Conservation (phyloP, 2,113 vertebrate genomes). For the Desmodus rotundus region DNA sequence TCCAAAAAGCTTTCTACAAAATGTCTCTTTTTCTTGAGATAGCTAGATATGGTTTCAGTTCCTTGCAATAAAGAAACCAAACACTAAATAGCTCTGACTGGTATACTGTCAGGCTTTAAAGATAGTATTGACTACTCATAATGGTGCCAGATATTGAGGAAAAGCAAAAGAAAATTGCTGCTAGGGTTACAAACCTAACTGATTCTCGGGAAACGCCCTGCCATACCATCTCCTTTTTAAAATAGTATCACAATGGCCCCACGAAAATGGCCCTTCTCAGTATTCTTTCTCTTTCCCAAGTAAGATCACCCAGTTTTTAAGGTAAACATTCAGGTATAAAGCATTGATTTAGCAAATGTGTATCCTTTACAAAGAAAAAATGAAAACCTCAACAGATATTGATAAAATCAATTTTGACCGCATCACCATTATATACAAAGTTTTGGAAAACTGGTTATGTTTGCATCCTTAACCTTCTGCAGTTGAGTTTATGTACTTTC, state of each 20-base stretch:
- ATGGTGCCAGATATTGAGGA: not conserved
- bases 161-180: not conserved
- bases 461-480: not conserved
- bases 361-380: not conserved
- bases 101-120: not conserved
- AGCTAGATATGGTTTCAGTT: not conserved
- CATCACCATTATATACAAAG: not conserved
- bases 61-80: not conserved
- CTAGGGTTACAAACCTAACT: not conserved
- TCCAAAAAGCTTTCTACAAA: not conserved
- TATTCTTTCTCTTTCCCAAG: not conserved
- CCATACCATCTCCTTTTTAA: not conserved
- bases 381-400: slow-evolving; percentile 27
- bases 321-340: not conserved
- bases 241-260: not conserved
- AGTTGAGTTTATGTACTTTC: not conserved
- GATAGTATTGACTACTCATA: not conserved
- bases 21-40: not conserved
- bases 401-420: slow-evolving; percentile 18
- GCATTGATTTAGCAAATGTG: not conserved
- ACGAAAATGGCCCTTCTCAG: not conserved
- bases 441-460: not conserved
- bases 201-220: not conserved
- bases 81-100: not conserved
- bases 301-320: not conserved